Evolutionary conservation across 1,140 invertebrate species (phyloP).

Genomic region (Chlorops oryzae): DNA sequence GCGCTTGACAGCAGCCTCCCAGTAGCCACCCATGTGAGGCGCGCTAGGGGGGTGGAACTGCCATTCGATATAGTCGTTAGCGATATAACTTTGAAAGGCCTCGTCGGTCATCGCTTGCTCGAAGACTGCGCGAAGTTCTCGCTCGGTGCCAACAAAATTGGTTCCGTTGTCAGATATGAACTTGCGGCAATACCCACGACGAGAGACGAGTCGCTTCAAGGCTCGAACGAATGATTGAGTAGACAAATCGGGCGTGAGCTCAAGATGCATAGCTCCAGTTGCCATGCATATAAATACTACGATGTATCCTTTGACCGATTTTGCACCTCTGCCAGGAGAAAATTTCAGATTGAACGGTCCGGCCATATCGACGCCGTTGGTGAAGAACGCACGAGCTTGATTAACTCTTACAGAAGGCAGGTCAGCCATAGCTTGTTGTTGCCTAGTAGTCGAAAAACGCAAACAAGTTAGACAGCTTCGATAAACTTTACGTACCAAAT

Average conservation of each 20-base stretch:
- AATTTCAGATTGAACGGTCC: slow-evolving; percentile 8
- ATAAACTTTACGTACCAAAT: background rate
- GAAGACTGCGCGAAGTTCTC: slow-evolving; percentile 4
- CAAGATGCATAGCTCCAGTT: background rate
- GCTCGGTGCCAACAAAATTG: background rate
- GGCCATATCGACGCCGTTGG: background rate
- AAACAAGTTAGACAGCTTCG: background rate
- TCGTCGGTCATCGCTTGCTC: slow-evolving; percentile 6
- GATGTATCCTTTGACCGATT: background rate
- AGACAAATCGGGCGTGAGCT: too few relatives aligned
- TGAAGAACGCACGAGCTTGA: background rate
- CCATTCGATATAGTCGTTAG: slow-evolving; percentile 19
- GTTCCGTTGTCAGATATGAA: too few relatives aligned
- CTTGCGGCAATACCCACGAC: too few relatives aligned
- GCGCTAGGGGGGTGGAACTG: slow-evolving; percentile 2
- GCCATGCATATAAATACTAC: too few relatives aligned
- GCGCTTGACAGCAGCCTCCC: slow-evolving; percentile 37
- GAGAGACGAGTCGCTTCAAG: too few relatives aligned
- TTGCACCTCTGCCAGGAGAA: slow-evolving; percentile 15
- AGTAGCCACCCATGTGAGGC: slow-evolving; percentile 39
- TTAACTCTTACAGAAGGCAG: background rate
- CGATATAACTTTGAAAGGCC: background rate
- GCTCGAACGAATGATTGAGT: too few relatives aligned
- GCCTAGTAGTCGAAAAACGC: background rate
- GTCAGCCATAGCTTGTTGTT: too few relatives aligned